Evolutionary conservation across 2,797 vertebrate genomes (phyloP), one percentile per base, ranked within the genome.

Genomic region (Vireo griseus): DNA sequence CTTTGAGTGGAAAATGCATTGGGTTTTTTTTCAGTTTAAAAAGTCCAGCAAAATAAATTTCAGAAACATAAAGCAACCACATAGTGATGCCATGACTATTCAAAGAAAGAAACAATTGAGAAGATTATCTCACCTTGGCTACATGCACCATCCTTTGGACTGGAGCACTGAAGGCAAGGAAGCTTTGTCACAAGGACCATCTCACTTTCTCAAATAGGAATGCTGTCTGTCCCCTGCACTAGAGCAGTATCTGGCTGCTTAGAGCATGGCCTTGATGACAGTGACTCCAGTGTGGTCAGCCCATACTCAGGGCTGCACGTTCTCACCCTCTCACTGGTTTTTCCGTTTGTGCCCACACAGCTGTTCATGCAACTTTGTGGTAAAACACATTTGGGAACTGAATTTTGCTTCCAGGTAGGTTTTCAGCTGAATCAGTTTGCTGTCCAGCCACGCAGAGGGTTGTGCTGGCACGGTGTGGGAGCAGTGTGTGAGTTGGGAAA

Each of bases 361-460:
- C 47, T 79, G 39, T 61, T 93, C 3, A 0, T 52, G 61, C 33
- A 77, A 5, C 61, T 67, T 72, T 5, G 16, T 81, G 61, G 29
- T 63, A 72, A 59, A 68, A 71, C 39, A 25, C n/a, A 9, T 78
- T 86, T 91, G 66, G 73, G 73, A 81, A 14, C 39, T 55, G 35
- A 84, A 45, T 81, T 93, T 88, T 86, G 37, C 69, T 86, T 88
- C 61, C 8, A 19, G 52, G 79, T 80, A 21, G 52, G 58, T 94
- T 88, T 83, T 73, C 28, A 67, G 83, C 86, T 57, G 83, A 67
- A 80, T 90, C 65, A 37, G 69, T 68, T 86, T 88, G 69, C 45
- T 84, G 74, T 35, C 81, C 81, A 48, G 69, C 77, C 77, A 8
- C 0, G 2, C 55, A 35, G 61, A 48, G 19, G 45, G 69, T 52